Percentiles rank a stretch among this genome's conserved stretches.
These are phyloP conservation scores for Caenorhabditis elegans DNA, from an alignment of 1,140 invertebrate genomes.

Conservation along the genomic window DNA sequence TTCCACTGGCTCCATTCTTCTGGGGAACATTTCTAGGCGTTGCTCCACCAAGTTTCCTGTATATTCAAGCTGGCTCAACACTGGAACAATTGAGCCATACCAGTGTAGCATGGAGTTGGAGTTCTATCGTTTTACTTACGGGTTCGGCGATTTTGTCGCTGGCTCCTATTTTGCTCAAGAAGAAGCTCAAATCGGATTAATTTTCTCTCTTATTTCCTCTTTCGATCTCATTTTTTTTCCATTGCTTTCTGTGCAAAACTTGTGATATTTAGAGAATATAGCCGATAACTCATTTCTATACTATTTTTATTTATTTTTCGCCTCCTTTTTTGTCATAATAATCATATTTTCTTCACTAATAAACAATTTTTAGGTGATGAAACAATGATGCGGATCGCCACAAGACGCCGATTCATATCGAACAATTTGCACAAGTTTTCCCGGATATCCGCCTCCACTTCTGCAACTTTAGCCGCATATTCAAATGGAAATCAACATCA, in stretches of 20 bases:
- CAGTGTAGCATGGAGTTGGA: slow-evolving; percentile 84
- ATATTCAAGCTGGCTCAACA: slow-evolving; percentile 94
- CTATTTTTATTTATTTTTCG: too few species aligned
- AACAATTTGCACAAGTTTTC: not conserved
- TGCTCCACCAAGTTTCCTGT: slow-evolving; percentile 92
- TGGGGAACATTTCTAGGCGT: slow-evolving; percentile 88
- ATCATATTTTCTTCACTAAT: too few species aligned
- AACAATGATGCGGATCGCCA: not conserved
- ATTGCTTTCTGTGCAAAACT: too few species aligned
- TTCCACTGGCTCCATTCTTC: slow-evolving; percentile 87
- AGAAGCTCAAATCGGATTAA: slow-evolving; percentile 79
- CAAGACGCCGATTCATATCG: not conserved
- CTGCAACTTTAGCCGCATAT: too few species aligned
- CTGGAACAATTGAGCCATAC: slow-evolving; percentile 87
- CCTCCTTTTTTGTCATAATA: too few species aligned
- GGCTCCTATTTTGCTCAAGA: slow-evolving; percentile 82
- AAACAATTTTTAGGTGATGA: not conserved
- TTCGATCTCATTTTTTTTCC: too few species aligned
- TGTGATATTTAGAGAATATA: too few species aligned
- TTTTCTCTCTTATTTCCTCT: not conserved
- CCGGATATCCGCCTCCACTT: not conserved
- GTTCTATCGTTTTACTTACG: slow-evolving; percentile 76
- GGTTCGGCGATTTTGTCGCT: slow-evolving; percentile 76
- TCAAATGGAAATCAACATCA: too few species aligned
- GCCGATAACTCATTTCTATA: too few species aligned